Base-by-base conservation (phyloP, 2,888 invertebrate genomes). In the Laspeyria flexula region DNA sequence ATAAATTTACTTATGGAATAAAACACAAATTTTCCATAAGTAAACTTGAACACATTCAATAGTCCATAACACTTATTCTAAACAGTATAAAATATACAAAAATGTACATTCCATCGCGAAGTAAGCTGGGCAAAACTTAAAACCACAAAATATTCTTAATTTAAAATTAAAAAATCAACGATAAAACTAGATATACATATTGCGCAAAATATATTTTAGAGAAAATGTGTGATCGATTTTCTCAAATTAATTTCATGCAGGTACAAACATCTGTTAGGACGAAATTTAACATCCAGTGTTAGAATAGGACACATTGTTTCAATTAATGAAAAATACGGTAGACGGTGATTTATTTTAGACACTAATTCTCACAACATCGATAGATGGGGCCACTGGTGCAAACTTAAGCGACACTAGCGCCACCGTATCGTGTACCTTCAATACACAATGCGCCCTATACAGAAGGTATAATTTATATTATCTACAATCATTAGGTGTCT, bases 71-170 rank as follows among this genome's bases (percentile, higher is more conserved):
- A 61, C 71, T 76, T 77, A 71, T 50, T 45, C 67, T 68, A 75
- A 41, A 68, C 55, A 66, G 63, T 73, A 70, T 64, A 73, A 75
- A 78, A 77, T 73, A 75, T 77, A 78, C 79, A 77, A 72, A 25
- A 76, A 75, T 77, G 67, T 77, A 78, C 75, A 77, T 71, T 63
- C 50, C 53, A 63, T 63, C 55, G 55, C 55, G 65, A 66, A 74
- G 50, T 55, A 55, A 57, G 43, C 54, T 43, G 63, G 53, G 49
- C 55, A 41, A 67, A 70, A 54, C 43, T 61, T 27, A 65, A 57
- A 60, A 47, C 43, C 53, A 47, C 46, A 55, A 55, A 55, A 58
- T 55, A 43, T 46, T 52, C 62, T 63, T 65, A 65, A 41, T 43
- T 46, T 53, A 37, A 42, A 59, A 48, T 27, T 29, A 43, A 55